These are phyloP conservation scores for Neodiprion pinetum DNA, from an alignment of 1,140 invertebrate genomes.

Conservation along the genomic window DNA sequence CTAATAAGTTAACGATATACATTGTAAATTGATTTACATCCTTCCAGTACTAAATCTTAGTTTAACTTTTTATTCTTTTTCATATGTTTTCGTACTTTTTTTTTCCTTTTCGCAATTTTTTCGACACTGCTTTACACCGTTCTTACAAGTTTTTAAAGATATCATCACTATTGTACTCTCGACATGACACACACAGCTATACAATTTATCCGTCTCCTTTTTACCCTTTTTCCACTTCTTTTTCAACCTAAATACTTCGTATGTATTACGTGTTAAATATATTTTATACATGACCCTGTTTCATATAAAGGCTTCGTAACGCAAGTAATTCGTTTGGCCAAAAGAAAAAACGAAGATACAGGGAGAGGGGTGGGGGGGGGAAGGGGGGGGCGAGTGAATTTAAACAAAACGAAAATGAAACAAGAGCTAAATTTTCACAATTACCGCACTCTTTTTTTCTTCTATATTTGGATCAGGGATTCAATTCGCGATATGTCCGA, in stretches of 20 bases:
- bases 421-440: neutral
- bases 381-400: too few species aligned
- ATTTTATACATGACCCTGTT: constrained; percentile 56
- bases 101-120: constrained; percentile 27
- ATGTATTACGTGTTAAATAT: constrained; percentile 52
- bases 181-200: constrained; percentile 1
- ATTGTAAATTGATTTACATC: constrained; percentile 21
- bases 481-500: neutral
- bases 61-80: constrained; percentile 21
- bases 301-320: constrained; percentile 59
- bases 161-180: constrained; percentile 17
- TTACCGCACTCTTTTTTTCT: neutral
- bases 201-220: constrained; percentile 23
- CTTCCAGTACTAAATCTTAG: constrained; percentile 4
- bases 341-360: constrained; percentile 14
- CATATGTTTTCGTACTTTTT: constrained; percentile 24
- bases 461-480: neutral
- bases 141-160: constrained; percentile 9
- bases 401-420: too few species aligned
- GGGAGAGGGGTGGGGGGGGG: too few species aligned
- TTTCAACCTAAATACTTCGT: constrained; percentile 56
- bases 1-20: constrained; percentile 4
- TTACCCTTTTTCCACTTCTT: constrained; percentile 34
- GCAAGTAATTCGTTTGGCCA: constrained; percentile 51
- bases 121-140: constrained; percentile 11